A percentile compares a stretch with the other conserved stretches of the same genome.
phyloP scores from a whole-genome alignment of 2,797 vertebrate genomes.

The Chloroceryle amazona region DNA sequence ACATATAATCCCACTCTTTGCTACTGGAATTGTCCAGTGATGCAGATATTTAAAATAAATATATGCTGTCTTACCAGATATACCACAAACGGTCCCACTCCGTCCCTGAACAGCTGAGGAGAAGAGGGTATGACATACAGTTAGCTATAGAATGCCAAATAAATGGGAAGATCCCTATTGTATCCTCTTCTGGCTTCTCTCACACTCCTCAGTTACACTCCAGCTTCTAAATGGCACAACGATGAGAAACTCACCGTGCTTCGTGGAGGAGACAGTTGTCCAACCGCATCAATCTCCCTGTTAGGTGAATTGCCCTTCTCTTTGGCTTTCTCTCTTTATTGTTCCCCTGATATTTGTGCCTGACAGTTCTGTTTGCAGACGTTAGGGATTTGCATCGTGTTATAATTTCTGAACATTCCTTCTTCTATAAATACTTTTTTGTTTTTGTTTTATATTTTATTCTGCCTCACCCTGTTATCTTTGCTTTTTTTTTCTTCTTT shows the following conservation, averaged over 20 bases:
- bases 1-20: neutral
- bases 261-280: neutral
- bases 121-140: neutral
- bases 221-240: neutral
- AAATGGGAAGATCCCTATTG: neutral
- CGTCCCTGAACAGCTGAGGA: slow-evolving; percentile 75
- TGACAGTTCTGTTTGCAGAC: neutral
- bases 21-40: neutral
- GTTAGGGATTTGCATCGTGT: neutral
- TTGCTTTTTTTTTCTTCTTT: neutral
- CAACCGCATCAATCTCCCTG: neutral
- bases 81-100: slow-evolving; percentile 85
- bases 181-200: neutral
- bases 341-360: neutral
- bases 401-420: neutral
- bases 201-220: neutral
- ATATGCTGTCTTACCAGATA: slow-evolving; percentile 80
- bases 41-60: neutral
- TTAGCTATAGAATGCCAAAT: slow-evolving; percentile 6
- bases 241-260: neutral
- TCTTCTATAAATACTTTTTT: neutral
- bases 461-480: neutral
- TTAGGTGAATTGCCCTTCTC: neutral
- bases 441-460: neutral
- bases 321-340: neutral